A percentile compares a stretch with the other conserved stretches of the same genome.
Evolutionary conservation across 2,888 invertebrate genomes (phyloP).

Genomic region (Trachelus iudaicus): DNA sequence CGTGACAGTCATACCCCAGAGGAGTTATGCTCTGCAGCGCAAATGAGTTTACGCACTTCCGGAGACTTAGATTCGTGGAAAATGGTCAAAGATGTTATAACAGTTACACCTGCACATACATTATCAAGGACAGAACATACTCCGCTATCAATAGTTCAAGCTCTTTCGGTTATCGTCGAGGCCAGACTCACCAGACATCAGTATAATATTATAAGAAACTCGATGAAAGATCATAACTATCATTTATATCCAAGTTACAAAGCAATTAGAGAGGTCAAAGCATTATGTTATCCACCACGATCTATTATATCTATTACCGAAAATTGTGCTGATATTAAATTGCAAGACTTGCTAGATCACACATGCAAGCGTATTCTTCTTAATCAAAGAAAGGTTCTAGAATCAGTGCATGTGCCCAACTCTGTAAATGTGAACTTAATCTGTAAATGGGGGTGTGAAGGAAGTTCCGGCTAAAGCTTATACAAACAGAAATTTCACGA

Average conservation of each 20-base stretch:
- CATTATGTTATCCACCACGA: constrained; percentile 9
- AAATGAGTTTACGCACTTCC: neutral
- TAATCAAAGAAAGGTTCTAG: too few species aligned
- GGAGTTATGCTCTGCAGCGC: neutral
- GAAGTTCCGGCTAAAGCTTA: neutral
- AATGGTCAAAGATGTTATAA: neutral
- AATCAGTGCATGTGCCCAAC: neutral
- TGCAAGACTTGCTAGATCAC: neutral
- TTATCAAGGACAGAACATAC: neutral
- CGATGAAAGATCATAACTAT: neutral
- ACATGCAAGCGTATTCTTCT: neutral
- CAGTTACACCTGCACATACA: neutral
- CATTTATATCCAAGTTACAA: neutral
- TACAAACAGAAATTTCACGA: neutral
- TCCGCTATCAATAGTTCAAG: neutral
- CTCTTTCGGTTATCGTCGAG: neutral
- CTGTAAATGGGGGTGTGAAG: neutral
- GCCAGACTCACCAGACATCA: neutral
- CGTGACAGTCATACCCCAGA: neutral
- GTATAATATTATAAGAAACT: neutral
- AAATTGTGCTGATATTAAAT: constrained; percentile 5
- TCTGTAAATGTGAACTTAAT: neutral
- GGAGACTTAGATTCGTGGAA: neutral
- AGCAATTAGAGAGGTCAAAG: neutral
- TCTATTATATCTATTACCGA: neutral